phyloP scores from a whole-genome alignment of 1,140 invertebrate genomes.

The Brachionus koreanus region DNA sequence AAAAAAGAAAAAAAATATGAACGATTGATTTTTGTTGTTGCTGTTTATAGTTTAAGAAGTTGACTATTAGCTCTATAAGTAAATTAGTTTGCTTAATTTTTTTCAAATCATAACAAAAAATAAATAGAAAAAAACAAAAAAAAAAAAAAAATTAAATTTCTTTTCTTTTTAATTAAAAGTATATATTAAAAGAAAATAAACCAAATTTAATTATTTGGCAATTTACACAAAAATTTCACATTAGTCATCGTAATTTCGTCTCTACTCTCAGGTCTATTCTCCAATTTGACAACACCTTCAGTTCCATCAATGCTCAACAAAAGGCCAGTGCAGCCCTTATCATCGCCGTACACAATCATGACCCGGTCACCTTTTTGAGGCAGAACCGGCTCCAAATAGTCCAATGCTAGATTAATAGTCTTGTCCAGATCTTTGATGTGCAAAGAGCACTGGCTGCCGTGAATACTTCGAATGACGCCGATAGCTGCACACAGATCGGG shows the following conservation, averaged over 20 bases:
- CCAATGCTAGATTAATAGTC: slow-evolving; percentile 75
- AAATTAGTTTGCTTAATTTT: too few species aligned
- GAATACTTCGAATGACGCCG: slow-evolving; percentile 69
- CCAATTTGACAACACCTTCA: slow-evolving; percentile 75
- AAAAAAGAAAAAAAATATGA: too few species aligned
- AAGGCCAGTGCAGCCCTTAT: slow-evolving; percentile 77
- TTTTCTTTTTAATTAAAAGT: too few species aligned
- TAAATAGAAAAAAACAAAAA: too few species aligned
- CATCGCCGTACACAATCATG: slow-evolving; percentile 78
- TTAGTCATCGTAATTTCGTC: slow-evolving; percentile 43
- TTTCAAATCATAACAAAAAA: too few species aligned
- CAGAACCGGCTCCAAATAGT: slow-evolving; percentile 80
- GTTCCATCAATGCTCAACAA: slow-evolving; percentile 78
- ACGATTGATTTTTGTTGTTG: too few species aligned
- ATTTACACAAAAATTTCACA: slow-evolving; percentile 38
- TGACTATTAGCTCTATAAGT: too few species aligned
- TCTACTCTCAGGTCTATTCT: slow-evolving; percentile 47
- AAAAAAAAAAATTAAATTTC: too few species aligned
- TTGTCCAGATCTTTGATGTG: slow-evolving; percentile 78
- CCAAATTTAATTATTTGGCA: slow-evolving; percentile 12
- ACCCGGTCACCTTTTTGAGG: slow-evolving; percentile 72
- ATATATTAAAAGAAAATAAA: too few species aligned
- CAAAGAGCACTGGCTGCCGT: slow-evolving; percentile 76
- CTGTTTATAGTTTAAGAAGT: too few species aligned
- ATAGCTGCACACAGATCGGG: slow-evolving; percentile 74